These are phyloP conservation scores for Peromyscus eremicus DNA, from an alignment of 2,797 vertebrate genomes.

Conservation along the genomic window DNA sequence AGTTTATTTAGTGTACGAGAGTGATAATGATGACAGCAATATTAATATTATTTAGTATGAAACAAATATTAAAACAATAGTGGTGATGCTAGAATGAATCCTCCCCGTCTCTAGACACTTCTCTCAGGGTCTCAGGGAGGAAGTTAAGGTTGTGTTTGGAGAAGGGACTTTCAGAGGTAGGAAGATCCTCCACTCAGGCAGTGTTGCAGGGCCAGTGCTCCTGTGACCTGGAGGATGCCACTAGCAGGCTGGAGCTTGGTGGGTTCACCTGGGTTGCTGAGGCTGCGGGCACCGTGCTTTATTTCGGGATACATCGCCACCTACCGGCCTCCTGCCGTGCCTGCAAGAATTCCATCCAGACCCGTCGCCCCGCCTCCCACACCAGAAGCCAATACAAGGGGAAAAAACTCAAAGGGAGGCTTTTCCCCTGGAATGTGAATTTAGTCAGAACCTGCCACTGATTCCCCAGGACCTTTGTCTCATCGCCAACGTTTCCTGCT, in stretches of 20 bases:
- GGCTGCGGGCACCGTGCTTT: background rate
- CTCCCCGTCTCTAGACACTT: background rate
- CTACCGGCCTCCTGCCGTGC: conserved; percentile 85
- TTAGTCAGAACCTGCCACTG: conserved; percentile 85
- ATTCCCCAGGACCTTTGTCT: conserved; percentile 88
- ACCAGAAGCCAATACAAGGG: conserved; percentile 46
- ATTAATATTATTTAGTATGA: background rate
- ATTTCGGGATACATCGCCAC: conserved; percentile 89
- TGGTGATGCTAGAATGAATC: background rate
- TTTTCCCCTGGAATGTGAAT: conserved; percentile 85
- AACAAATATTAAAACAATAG: background rate
- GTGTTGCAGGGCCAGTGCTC: background rate
- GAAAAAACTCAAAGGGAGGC: conserved; percentile 63
- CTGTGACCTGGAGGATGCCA: background rate
- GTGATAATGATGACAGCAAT: background rate
- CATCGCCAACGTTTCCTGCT: conserved; percentile 88
- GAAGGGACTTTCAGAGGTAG: background rate
- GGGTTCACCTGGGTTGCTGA: conserved; percentile 47
- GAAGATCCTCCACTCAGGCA: background rate
- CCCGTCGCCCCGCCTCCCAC: conserved; percentile 62
- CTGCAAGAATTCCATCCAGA: conserved; percentile 16
- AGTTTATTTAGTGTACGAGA: background rate
- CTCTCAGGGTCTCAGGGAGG: background rate
- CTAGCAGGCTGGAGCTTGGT: background rate
- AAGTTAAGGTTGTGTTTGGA: background rate